phyloP scores from a whole-genome alignment of 2,797 vertebrate genomes.

The Picus viridis region DNA sequence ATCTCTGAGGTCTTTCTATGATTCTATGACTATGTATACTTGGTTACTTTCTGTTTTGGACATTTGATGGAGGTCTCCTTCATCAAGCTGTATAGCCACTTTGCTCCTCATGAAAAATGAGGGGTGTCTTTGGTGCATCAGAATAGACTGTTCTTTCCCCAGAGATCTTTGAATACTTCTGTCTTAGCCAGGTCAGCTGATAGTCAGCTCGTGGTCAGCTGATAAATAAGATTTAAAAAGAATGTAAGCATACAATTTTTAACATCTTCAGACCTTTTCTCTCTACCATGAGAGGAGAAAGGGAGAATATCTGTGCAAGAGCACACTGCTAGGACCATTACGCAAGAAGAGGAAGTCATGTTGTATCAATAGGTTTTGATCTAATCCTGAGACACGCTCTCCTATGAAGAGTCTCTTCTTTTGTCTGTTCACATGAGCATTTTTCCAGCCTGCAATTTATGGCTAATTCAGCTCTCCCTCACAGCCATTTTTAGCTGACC shows the following conservation, averaged over 20 bases:
- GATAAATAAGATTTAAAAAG: not conserved
- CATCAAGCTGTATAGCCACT: not conserved
- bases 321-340: not conserved
- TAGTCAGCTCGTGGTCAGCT: not conserved
- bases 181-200: not conserved
- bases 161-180: not conserved
- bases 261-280: not conserved
- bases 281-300: not conserved
- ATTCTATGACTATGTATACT: not conserved
- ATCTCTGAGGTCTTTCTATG: too few relatives aligned
- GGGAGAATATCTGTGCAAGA: not conserved
- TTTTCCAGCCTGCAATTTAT: not conserved
- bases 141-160: not conserved
- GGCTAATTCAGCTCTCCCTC: not conserved
- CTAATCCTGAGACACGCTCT: not conserved
- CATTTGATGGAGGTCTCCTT: not conserved
- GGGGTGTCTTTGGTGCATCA: not conserved
- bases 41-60: not conserved
- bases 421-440: not conserved
- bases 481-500: conserved; percentile 13
- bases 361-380: not conserved
- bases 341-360: not conserved
- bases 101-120: not conserved
- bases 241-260: not conserved
- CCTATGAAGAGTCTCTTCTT: not conserved